phyloP scores from a whole-genome alignment of 1,140 invertebrate species.

The Notospermus geniculatus region DNA sequence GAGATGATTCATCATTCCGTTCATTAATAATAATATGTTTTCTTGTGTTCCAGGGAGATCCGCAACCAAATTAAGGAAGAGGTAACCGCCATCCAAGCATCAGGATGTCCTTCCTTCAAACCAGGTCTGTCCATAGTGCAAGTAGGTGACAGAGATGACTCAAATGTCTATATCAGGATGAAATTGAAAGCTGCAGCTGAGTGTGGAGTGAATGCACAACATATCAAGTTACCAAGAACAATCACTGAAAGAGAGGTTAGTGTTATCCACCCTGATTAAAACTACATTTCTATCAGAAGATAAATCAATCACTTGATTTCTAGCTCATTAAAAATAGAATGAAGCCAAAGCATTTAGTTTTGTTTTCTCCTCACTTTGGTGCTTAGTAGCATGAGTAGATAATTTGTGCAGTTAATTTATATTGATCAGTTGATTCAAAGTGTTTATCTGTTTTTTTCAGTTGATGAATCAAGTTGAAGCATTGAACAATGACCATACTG shows the following conservation, averaged over 20 bases:
- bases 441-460: constrained; percentile 44
- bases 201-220: constrained; percentile 82
- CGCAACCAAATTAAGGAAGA: constrained; percentile 68
- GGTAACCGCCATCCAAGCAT: constrained; percentile 63
- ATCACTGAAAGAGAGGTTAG: constrained; percentile 81
- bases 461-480: constrained; percentile 70
- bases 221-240: constrained; percentile 76
- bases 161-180: constrained; percentile 98
- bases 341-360: no score
- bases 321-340: no score
- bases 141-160: constrained; percentile 93
- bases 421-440: no score
- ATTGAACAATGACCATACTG: constrained; percentile 77
- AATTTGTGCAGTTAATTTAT: no score
- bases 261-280: no score
- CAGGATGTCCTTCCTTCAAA: constrained; percentile 64
- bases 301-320: no score
- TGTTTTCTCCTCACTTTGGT: no score
- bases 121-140: constrained; percentile 69
- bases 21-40: no score
- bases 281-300: no score
- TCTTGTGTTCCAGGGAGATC: constrained; percentile 76
- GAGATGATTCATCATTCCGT: no score
- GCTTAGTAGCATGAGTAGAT: no score
- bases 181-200: constrained; percentile 90